phyloP scores from a whole-genome alignment of 2,113 vertebrate genomes.

The Halcyon senegalensis region DNA sequence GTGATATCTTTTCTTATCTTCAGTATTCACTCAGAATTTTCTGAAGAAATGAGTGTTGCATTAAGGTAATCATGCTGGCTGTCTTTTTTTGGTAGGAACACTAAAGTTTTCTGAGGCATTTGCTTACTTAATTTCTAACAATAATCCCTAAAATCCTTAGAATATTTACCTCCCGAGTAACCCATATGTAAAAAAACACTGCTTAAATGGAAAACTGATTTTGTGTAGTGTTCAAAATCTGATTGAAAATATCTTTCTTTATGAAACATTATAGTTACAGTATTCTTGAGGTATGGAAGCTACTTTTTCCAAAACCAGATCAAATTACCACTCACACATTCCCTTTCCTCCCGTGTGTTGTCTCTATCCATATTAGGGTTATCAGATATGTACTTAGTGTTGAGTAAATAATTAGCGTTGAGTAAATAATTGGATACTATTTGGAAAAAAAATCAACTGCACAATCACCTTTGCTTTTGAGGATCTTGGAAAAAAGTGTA shows the following conservation, averaged over 20 bases:
- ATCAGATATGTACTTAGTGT: not conserved
- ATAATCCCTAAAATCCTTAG: not conserved
- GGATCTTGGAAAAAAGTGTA: not conserved
- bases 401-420: not conserved
- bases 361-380: not conserved
- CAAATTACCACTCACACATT: not conserved
- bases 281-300: not conserved
- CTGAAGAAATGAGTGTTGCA: fast-evolving
- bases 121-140: not conserved
- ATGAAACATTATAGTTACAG: not conserved
- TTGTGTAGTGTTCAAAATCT: not conserved
- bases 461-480: not conserved
- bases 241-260: not conserved
- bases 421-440: not conserved
- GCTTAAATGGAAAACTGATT: not conserved
- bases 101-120: not conserved
- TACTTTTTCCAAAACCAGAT: not conserved
- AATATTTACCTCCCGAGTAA: not conserved
- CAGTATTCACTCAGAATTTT: not conserved
- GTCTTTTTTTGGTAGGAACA: not conserved
- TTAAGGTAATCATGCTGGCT: not conserved
- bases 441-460: not conserved
- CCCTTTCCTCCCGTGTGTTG: not conserved
- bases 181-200: not conserved
- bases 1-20: not conserved